Evolutionary conservation across 2,113 vertebrate genomes (phyloP), one percentile per base, ranked within the genome.

Genomic region (Triplophysa rosa): DNA sequence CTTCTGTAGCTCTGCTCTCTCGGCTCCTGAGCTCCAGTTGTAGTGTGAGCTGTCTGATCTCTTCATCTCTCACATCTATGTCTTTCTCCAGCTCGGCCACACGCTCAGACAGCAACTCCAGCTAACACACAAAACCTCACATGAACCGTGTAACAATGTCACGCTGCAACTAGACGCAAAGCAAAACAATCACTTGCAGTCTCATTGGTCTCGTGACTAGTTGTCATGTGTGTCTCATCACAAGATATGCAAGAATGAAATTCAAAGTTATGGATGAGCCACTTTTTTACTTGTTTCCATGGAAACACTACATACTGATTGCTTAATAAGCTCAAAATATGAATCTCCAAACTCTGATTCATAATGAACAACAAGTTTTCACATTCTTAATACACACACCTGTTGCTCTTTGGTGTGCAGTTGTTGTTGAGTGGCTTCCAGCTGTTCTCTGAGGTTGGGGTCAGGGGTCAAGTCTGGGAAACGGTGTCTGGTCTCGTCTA

Each of bases 401-500:
- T 97, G 91, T 16, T 87, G 90, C 56, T 94, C 92, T 69, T 89
- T 95, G 77, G 37, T 82, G n/a, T 89, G 84, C 12, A 95, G 89
- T 1, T 81, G 89, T 52, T 92, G 90, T 77, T 93, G 92, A 45
- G 91, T 87, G 1, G 83, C 80, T 58, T 95, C 91, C 0, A 94
- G 81, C 37, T 93, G 93, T 49, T 92, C 90, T 64, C 90, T 91
- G 1, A 94, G 86, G 0, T 59, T 84, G 0, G 91, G 87, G n/a
- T 93, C 87, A 59, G 62, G 66, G 0, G 16, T 40, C 49, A 84
- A 70, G 2, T 91, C 90, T 8, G 91, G 90, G 64, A 93, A 83
- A 45, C 90, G 90, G 82, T 95, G 92, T 49, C 87, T 91, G 0
- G 90, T 90, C 88, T 96, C 96, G 72, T 95, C 94, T 62, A 94